phyloP scores from a whole-genome alignment of 2,113 vertebrate genomes.

The Machaerirhynchus nigripectus region DNA sequence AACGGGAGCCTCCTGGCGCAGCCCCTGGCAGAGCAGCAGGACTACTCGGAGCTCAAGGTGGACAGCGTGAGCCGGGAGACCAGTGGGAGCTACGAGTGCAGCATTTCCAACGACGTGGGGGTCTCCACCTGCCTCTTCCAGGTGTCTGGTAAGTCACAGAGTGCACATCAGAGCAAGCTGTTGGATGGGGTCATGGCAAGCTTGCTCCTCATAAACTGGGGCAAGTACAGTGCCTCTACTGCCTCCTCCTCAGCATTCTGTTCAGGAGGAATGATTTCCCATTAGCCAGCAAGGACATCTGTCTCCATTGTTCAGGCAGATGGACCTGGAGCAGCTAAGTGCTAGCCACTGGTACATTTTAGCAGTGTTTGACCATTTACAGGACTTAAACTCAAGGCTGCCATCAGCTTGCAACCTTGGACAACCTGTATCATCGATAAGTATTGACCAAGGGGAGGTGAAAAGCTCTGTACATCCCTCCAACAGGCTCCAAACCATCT shows the following conservation, averaged over 20 bases:
- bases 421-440: fast-evolving
- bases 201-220: background rate
- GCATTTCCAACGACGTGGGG: constrained; percentile 89
- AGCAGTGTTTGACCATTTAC: background rate
- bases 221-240: fast-evolving
- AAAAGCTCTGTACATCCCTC: background rate
- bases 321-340: background rate
- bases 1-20: constrained; percentile 79
- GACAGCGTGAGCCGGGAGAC: constrained; percentile 80
- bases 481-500: background rate
- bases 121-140: constrained; percentile 87
- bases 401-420: background rate
- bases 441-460: background rate
- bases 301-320: background rate
- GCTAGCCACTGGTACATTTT: background rate
- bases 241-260: background rate
- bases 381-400: background rate
- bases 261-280: background rate
- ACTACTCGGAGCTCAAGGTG: constrained; percentile 84
- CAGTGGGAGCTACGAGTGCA: constrained; percentile 90
- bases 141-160: constrained; percentile 85
- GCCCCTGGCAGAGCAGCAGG: constrained; percentile 77
- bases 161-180: fast-evolving
- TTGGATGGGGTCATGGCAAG: background rate
- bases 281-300: background rate